Evolutionary conservation across 2,113 vertebrate genomes (phyloP), one percentile per base, ranked within the genome.

Genomic region (Bufo bufo): DNA sequence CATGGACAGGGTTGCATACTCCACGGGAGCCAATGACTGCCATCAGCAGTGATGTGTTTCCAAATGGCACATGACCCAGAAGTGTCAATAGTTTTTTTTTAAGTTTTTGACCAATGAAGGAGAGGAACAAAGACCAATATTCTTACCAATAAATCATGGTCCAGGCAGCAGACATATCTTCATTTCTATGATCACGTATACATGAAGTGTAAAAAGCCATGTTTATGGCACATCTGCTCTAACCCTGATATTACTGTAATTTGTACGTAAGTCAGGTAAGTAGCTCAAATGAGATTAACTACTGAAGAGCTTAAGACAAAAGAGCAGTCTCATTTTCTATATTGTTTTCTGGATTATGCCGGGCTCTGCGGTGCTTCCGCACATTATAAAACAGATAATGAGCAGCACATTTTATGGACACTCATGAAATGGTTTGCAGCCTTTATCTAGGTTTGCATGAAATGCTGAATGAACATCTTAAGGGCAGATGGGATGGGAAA

Each of bases 331-430:
- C 8, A 65, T 49, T 49, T 20, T 49, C 56, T 50, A 11, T 49
- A 50, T 49, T 65, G 59, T 82, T 43, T 69, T 74, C 52, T 47
- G 71, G 54, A 75, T 59, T 77, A 65, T 1, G 5, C 6, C 65
- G 54, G 72, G 8, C 59, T 86, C 43, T 43, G 75, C 77, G 45
- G 59, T 33, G 75, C 33, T 54, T 79, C 59, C 56, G 49, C 47
- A 69, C 58, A 69, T 69, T 65, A 78, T 86, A 56, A 78, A 86
- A 19, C 77, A 87, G 77, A 33, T 69, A 80, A 87, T 65, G 77
- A 87, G 56, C 23, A 54, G 77, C 16, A 87, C 23, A 54, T 65
- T 86, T 77, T 86, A 87, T 79, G 45, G 47, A 79, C 69, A 86
- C 17, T 79, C 47, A 50, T 17, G 33, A 86, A 86, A 86, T 33